Evolutionary conservation across 2,797 vertebrate species (phyloP).

Genomic region (Picus viridis): DNA sequence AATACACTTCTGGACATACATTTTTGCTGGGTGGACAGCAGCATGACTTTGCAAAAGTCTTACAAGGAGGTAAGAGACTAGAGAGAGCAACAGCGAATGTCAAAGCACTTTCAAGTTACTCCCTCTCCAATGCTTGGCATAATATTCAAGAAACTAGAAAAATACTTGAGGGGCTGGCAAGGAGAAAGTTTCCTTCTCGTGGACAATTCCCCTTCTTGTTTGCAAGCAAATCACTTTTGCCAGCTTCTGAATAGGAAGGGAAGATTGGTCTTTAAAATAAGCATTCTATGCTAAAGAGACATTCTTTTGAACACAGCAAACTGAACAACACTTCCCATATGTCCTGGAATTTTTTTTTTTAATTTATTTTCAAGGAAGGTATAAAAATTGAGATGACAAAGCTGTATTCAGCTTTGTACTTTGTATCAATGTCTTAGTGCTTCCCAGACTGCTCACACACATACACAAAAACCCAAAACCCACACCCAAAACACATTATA

Average conservation of each 20-base stretch:
- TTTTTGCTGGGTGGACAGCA: background rate
- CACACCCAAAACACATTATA: background rate
- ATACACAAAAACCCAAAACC: background rate
- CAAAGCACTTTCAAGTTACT: background rate
- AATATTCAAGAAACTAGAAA: background rate
- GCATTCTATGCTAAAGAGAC: conserved; percentile 8
- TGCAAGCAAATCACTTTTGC: conserved; percentile 53
- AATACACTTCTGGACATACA: background rate
- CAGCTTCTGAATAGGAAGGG: conserved; percentile 29
- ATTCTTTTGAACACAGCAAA: background rate
- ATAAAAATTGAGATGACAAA: background rate
- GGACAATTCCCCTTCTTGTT: background rate
- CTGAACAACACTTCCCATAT: background rate
- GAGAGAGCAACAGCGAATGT: background rate
- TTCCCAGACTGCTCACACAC: background rate
- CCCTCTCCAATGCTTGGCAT: accelerated
- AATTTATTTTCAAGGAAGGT: background rate
- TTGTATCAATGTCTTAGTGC: background rate
- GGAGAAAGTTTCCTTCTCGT: conserved; percentile 35
- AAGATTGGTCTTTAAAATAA: conserved; percentile 50
- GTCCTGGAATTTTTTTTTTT: background rate
- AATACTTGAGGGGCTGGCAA: background rate
- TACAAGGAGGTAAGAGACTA: background rate
- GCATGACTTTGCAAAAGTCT: background rate
- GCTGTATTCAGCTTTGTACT: background rate